Evolutionary conservation across 2,113 vertebrate species (phyloP).

Genomic region (Pelecanus crispus): DNA sequence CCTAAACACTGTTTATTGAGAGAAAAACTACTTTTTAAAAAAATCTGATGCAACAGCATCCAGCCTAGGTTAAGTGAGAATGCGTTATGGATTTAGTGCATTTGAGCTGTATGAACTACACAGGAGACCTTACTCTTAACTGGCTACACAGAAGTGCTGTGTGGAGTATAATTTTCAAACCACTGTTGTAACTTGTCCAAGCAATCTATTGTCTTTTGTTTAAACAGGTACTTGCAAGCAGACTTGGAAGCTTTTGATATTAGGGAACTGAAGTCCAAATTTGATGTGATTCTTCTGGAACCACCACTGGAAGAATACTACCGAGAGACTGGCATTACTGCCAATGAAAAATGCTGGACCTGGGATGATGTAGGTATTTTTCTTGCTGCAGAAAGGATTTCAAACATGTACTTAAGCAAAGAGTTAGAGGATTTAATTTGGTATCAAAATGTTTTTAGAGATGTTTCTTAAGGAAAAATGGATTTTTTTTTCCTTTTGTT

Average conservation of each 20-base stretch:
- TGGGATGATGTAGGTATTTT: conserved; percentile 89
- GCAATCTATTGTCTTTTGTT: neutral
- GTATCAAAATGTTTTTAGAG: neutral
- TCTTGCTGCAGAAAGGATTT: neutral
- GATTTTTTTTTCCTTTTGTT: neutral
- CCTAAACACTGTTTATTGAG: neutral
- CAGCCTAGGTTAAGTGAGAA: neutral
- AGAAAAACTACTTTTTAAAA: neutral
- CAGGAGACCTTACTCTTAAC: neutral
- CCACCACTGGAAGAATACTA: conserved; percentile 96
- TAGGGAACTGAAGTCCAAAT: conserved; percentile 90
- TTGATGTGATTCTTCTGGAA: conserved; percentile 96
- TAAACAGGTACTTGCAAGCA: conserved; percentile 91
- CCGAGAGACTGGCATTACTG: conserved; percentile 93
- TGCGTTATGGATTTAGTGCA: neutral
- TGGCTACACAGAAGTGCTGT: neutral
- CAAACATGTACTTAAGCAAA: neutral
- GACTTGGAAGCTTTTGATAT: conserved; percentile 92
- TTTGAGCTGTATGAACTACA: neutral
- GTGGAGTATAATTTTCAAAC: neutral
- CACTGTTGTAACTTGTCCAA: neutral
- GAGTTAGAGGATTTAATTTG: neutral
- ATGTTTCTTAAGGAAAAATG: neutral
- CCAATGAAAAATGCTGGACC: conserved; percentile 94
- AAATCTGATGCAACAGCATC: neutral